Evolutionary conservation across 2,888 invertebrate species (phyloP).

Genomic region (Xanthorhoe designata): DNA sequence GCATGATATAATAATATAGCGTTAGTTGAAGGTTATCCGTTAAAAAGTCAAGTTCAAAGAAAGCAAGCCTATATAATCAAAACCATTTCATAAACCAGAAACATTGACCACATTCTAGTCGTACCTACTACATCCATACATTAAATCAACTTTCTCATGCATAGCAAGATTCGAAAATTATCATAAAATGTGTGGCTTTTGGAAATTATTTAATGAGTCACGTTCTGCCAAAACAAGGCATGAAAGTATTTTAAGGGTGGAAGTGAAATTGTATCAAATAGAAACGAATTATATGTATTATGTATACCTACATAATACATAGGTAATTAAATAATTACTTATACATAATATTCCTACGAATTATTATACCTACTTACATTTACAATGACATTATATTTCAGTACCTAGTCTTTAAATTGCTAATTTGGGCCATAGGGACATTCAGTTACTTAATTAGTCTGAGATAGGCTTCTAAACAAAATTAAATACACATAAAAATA

Average conservation of each 20-base stretch:
- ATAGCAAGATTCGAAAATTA: constrained; percentile 50
- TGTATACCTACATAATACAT: too few species aligned
- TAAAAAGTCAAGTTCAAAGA: not conserved
- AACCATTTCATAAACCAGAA: constrained; percentile 38
- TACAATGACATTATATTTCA: too few species aligned
- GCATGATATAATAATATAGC: too few species aligned
- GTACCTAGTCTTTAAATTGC: too few species aligned
- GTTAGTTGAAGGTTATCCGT: not conserved
- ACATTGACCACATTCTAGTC: constrained; percentile 52
- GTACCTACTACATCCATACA: constrained; percentile 7
- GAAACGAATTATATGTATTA: too few species aligned
- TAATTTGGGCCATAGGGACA: too few species aligned
- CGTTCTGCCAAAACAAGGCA: constrained; percentile 47
- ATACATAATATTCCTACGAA: too few species aligned
- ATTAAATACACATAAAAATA: too few species aligned
- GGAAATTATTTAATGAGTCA: constrained; percentile 60
- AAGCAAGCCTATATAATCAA: not conserved
- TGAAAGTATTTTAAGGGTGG: constrained; percentile 56
- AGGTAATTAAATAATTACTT: too few species aligned
- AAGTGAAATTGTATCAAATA: constrained; percentile 14
- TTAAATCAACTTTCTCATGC: constrained; percentile 58
- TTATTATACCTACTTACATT: too few species aligned
- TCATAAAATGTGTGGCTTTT: constrained; percentile 62
- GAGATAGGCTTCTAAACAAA: too few species aligned
- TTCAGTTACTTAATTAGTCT: too few species aligned